Evolutionary conservation across 2,113 vertebrate species (phyloP), one percentile per base, ranked within the genome.

Genomic region (Anarrhichthys ocellatus): DNA sequence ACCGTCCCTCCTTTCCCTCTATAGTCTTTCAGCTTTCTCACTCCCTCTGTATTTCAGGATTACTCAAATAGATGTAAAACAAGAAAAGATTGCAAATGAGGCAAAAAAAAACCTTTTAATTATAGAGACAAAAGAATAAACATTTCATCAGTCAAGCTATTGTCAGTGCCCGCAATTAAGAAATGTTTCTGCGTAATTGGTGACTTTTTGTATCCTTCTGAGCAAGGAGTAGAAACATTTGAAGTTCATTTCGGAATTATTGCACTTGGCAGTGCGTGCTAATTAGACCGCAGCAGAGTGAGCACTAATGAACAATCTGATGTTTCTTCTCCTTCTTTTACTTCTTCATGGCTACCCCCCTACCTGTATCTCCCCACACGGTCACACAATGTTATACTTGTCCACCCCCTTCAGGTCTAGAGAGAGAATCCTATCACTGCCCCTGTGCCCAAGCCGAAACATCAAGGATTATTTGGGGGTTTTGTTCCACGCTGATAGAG

Each of bases 281-380:
- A 90, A 88, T 90, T 85, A 89, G 79, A 76, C 58, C 68, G 78
- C 67, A 85, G 74, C 73, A 79, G 74, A 85, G 76, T 24, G 80
- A 81, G 71, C 52, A 13, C 82, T 81, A 87, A 87, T 72, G 76
- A 86, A 92, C 80, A 75, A 88, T 77, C 69, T 52, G 70, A 89
- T 73, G 36, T 50, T 87, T 36, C 14, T 79, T 27, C 0, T 44
- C 32, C 6, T 15, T 66, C 8, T 56, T 78, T 78, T 80, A 68
- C 40, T 42, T 54, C 24, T 76, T 58, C 34, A 52, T 73, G 69
- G 24, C 38, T 62, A n/a, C 9, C 24, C 56, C 56, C 36, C 36
- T 13, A 68, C 52, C 32, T 44, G 36, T 2, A 40, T 58, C 58
- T 13, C 11, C 66, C 80, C 75, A 44, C 34, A 20, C 36, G 64